Evolutionary conservation across 2,797 vertebrate genomes (phyloP).

Genomic region (Gymnoscopelus microlampas): DNA sequence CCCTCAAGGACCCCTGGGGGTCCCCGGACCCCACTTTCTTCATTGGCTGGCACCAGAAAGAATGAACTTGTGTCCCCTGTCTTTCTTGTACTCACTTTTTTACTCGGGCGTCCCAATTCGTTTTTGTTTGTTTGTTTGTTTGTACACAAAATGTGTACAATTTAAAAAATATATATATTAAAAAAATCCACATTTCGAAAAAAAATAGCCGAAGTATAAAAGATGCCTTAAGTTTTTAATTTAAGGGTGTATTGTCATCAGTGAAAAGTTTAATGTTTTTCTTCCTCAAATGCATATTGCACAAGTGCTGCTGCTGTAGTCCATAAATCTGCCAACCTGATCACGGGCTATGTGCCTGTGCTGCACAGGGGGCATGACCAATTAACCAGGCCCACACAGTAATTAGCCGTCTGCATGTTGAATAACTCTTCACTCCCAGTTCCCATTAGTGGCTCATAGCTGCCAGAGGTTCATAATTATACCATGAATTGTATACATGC

Average conservation of each 20-base stretch:
- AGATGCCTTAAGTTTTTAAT: too few relatives aligned
- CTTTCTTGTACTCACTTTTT: too few relatives aligned
- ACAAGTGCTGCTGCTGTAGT: slow-evolving; percentile 30
- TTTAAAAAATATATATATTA: too few relatives aligned
- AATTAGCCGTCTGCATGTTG: slow-evolving; percentile 78
- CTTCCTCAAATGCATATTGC: slow-evolving; percentile 6
- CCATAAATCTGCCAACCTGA: slow-evolving; percentile 70
- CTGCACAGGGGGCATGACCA: slow-evolving; percentile 70
- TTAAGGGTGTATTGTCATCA: neutral
- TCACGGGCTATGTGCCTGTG: slow-evolving; percentile 41
- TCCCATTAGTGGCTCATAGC: slow-evolving; percentile 77
- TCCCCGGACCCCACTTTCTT: too few relatives aligned
- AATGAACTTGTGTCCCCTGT: too few relatives aligned
- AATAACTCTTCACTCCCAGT: slow-evolving; percentile 74
- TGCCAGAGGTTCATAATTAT: slow-evolving; percentile 78
- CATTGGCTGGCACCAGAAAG: too few relatives aligned
- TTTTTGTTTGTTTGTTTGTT: too few relatives aligned
- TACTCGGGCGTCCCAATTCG: too few relatives aligned
- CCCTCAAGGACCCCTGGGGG: too few relatives aligned
- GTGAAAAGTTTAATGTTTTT: neutral
- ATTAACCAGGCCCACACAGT: slow-evolving; percentile 74
- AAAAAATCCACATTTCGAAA: too few relatives aligned
- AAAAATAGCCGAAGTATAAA: too few relatives aligned
- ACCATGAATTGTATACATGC: slow-evolving; percentile 74
- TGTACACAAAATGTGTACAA: too few relatives aligned